Evolutionary conservation across 2,113 vertebrate species (phyloP), one percentile per base, ranked within the genome.

Genomic region (Baryphthengus martii): DNA sequence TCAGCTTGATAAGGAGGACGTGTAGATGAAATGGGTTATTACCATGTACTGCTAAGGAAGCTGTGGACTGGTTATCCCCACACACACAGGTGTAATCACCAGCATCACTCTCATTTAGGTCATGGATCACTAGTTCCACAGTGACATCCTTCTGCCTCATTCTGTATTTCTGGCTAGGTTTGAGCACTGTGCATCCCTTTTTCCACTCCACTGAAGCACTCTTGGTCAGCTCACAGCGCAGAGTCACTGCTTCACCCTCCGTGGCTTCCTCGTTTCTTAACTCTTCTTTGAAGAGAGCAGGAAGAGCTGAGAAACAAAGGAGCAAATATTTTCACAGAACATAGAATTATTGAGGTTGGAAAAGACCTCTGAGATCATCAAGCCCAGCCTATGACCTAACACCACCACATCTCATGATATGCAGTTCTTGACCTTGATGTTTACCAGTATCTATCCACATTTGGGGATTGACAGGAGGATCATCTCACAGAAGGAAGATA

Each of bases 171-270:
- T 89, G 92, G 0, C 97, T 94, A 6, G 91, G 49, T 58, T 62
- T 96, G 71, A 98, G 97, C 24, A 90, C 92, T 58, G 72, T 50
- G 21, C 65, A 65, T 16, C 98, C 98, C 72, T 98, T 98, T 44
- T 42, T 97, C 98, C 98, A 98, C 62, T 95, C 95, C 68, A 97
- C 97, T 5, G 91, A 45, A 28, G 95, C 95, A 4, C 40, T 10
- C 59, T 99, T 99, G 59, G 97, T 99, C 78, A 99, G 96, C 92
- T 98, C 98, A 79, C 99, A 99, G n/a, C 10, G 78, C 83, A 99
- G 96, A 1, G 91, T 97, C 70, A 96, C 95, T 4, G 14, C 96
- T 42, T 81, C 63, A 17, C 96, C 96, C 83, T 96, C 96, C 3
- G 23, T 3, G 52, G 89, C 93, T 72, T 96, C 95, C 65, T 98